A percentile compares a stretch with the other conserved stretches of the same genome.
Conservation (phyloP, 2,888 invertebrate species). For the Pecten maximus region DNA sequence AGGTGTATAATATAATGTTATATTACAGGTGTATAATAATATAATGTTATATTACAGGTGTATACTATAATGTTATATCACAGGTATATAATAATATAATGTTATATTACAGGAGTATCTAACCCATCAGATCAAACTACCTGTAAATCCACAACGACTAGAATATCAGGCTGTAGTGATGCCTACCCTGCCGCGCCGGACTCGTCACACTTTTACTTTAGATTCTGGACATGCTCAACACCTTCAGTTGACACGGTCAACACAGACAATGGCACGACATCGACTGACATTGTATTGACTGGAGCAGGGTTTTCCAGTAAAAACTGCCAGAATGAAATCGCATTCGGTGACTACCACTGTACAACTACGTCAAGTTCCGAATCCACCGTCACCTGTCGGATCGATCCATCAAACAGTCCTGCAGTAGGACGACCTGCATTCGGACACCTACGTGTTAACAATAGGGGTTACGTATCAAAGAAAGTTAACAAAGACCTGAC, state of each 20-base stretch:
- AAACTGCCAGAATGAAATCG: conserved; percentile 70
- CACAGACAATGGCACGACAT: conserved; percentile 61
- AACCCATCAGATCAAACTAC: neutral
- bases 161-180: neutral
- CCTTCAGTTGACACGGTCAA: conserved; percentile 59
- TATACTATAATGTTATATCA: too few species aligned
- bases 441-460: conserved; percentile 58
- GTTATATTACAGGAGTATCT: neutral
- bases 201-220: conserved; percentile 62
- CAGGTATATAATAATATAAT: too few species aligned
- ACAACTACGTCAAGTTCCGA: conserved; percentile 47
- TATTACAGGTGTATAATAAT: too few species aligned
- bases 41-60: too few species aligned
- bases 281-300: conserved; percentile 59
- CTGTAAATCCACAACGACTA: neutral
- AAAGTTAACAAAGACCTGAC: conserved; percentile 50
- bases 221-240: conserved; percentile 64
- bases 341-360: conserved; percentile 58
- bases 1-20: too few species aligned
- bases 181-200: conserved; percentile 48
- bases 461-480: conserved; percentile 57
- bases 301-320: conserved; percentile 66
- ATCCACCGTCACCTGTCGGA: conserved; percentile 49
- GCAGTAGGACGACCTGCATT: conserved; percentile 58
- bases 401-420: conserved; percentile 58